Evolutionary conservation across 2,113 vertebrate species (phyloP).

Genomic region (Pachycephala philippinensis): DNA sequence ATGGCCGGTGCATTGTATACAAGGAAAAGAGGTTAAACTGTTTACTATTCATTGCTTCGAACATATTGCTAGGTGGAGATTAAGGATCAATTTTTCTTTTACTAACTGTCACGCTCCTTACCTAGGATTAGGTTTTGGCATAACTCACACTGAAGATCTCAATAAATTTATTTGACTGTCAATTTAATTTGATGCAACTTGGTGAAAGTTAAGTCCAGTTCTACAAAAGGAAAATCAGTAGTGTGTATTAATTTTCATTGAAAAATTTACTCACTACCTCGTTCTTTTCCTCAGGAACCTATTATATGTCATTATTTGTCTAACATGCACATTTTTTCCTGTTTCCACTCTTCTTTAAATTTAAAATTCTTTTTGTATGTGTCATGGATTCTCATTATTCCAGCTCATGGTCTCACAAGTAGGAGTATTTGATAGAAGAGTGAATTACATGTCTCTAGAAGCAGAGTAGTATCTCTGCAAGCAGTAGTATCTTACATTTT

Average conservation of each 20-base stretch:
- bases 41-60: conserved; percentile 35
- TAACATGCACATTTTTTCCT: background rate
- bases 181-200: background rate
- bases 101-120: background rate
- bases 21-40: conserved; percentile 39
- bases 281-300: background rate
- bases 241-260: background rate
- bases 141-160: conserved; percentile 42
- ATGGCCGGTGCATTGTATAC: background rate
- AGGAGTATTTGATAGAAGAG: background rate
- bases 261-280: background rate
- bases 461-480: background rate
- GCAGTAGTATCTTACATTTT: background rate
- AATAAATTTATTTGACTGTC: conserved; percentile 5
- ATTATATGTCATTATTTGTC: background rate
- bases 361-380: background rate
- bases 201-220: background rate
- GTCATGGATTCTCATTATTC: background rate
- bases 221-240: background rate
- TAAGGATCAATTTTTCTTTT: conserved; percentile 40
- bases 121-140: conserved; percentile 41
- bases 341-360: background rate
- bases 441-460: background rate
- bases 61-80: conserved; percentile 29
- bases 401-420: background rate